Evolutionary conservation across 2,797 vertebrate species (phyloP).

Genomic region (Somateria mollissima): DNA sequence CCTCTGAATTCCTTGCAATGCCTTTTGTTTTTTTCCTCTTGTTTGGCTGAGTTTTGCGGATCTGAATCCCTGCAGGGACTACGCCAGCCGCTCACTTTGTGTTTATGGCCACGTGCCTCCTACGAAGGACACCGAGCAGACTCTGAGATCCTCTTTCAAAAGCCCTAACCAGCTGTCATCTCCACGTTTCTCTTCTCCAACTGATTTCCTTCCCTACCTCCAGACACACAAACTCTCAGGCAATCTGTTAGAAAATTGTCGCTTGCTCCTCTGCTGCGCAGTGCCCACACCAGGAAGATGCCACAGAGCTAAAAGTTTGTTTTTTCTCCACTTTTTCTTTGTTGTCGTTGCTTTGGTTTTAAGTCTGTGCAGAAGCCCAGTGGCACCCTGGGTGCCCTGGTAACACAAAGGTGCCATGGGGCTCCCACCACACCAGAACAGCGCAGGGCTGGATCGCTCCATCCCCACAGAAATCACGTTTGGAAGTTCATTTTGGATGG

Average conservation of each 20-base stretch:
- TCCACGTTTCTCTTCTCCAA: background rate
- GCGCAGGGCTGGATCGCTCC: rapidly evolving
- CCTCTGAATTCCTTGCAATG: background rate
- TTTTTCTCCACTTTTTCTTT: rapidly evolving
- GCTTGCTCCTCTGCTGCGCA: background rate
- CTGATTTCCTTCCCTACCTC: background rate
- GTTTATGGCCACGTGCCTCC: background rate
- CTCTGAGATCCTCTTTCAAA: background rate
- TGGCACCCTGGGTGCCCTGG: background rate
- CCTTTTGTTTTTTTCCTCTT: background rate
- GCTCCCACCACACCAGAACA: background rate
- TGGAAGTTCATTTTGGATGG: background rate
- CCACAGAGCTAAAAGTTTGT: background rate
- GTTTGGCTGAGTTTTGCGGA: background rate
- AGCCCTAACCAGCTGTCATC: slow-evolving; percentile 7
- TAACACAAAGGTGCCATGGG: rapidly evolving
- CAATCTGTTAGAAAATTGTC: background rate
- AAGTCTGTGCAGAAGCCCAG: background rate
- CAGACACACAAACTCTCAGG: background rate
- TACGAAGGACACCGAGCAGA: background rate
- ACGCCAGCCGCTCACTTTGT: background rate
- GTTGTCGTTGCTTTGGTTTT: too few species aligned
- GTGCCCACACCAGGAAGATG: background rate
- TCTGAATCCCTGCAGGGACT: background rate
- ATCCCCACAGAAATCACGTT: rapidly evolving